A percentile compares a stretch with the other conserved stretches of the same genome.
Conservation (phyloP, 2,888 invertebrate genomes). For the Teleogryllus oceanicus region DNA sequence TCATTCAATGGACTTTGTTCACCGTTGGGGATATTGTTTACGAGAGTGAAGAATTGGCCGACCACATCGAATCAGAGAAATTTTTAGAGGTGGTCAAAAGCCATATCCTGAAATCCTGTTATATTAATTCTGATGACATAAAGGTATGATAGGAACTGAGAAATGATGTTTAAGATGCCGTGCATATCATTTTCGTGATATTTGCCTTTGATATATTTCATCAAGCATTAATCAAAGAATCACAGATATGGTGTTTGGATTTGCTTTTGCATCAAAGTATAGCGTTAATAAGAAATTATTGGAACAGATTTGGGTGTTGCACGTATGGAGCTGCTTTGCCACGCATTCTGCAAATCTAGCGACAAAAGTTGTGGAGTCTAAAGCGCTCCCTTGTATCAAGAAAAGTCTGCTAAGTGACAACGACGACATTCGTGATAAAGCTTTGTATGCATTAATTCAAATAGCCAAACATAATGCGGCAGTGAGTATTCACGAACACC, state of each 20-base stretch:
- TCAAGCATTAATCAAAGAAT: no score
- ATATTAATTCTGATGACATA: no score
- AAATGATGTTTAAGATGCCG: no score
- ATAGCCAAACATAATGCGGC: not conserved
- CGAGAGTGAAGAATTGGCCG: not conserved
- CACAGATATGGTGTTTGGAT: no score
- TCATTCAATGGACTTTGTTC: not conserved
- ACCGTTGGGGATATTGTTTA: not conserved
- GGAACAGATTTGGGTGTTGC: not conserved
- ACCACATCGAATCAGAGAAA: no score
- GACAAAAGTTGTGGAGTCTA: not conserved
- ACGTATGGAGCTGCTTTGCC: not conserved
- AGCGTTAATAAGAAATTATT: no score
- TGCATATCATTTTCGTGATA: no score
- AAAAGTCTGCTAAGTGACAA: not conserved
- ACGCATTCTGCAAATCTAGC: not conserved
- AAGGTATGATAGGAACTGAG: no score
- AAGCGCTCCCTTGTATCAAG: not conserved
- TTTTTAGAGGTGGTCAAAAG: no score
- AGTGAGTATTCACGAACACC: not conserved
- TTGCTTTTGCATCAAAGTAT: no score
- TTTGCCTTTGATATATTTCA: no score
- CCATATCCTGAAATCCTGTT: no score
- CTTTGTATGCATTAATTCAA: not conserved
- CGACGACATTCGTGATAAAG: not conserved